phyloP scores from a whole-genome alignment of 2,797 vertebrate species.

The Enteromius thamalakanensis region DNA sequence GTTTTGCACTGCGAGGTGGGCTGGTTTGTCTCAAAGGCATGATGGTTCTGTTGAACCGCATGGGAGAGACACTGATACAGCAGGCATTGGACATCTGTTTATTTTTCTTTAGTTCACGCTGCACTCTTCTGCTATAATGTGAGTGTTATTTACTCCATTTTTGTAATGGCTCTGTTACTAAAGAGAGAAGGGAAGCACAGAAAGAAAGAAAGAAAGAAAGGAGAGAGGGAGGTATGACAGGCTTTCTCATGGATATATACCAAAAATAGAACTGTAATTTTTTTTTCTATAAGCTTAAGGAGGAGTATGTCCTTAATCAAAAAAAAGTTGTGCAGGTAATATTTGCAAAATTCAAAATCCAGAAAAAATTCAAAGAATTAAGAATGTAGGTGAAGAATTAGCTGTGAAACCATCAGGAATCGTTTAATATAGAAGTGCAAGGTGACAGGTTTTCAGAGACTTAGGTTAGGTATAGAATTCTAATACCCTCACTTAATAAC shows the following conservation, averaged over 20 bases:
- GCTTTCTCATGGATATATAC: neutral
- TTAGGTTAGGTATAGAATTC: neutral
- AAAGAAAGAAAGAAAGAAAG: neutral
- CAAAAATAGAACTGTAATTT: neutral
- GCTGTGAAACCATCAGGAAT: neutral
- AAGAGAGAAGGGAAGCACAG: slow-evolving; percentile 4
- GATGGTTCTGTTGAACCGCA: slow-evolving; percentile 11
- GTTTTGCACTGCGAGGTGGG: slow-evolving; percentile 20
- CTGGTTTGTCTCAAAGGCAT: slow-evolving; percentile 21
- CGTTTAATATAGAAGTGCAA: neutral
- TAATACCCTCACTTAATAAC: neutral
- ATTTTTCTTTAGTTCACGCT: slow-evolving; percentile 23
- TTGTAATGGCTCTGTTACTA: slow-evolving; percentile 8
- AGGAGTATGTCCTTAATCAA: neutral
- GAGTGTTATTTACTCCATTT: slow-evolving; percentile 1
- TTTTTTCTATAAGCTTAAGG: neutral
- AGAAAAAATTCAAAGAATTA: neutral
- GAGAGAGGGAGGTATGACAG: slow-evolving; percentile 19
- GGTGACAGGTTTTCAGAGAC: neutral
- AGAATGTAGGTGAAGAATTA: neutral
- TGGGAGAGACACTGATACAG: neutral
- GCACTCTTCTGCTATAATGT: neutral
- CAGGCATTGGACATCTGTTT: slow-evolving; percentile 5
- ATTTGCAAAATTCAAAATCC: neutral
- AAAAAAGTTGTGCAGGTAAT: neutral